Evolutionary conservation across 2,888 invertebrate genomes (phyloP).

Genomic region (Caenorhabditis sp.): DNA sequence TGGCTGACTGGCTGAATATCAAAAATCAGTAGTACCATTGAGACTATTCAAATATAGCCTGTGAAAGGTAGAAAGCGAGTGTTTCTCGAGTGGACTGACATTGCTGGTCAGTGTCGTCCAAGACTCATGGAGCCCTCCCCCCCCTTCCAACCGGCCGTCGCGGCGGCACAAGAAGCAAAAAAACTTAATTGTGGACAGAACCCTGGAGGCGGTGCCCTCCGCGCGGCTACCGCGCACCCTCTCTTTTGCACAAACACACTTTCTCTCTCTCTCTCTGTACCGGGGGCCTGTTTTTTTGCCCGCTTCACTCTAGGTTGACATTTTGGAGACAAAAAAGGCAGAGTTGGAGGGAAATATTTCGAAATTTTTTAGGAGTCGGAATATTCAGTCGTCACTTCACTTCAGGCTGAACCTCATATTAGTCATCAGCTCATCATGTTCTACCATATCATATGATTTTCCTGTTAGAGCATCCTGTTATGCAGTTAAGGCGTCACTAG

Average conservation of each 20-base stretch:
- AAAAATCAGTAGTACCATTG: conserved; percentile 22
- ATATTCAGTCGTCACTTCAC: neutral
- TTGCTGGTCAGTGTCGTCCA: conserved; percentile 47
- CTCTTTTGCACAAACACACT: conserved; percentile 33
- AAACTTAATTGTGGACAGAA: conserved; percentile 62
- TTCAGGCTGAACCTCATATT: neutral
- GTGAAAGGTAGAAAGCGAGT: conserved; percentile 15
- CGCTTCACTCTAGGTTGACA: conserved; percentile 55
- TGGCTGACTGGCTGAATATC: no score
- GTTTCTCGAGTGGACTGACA: conserved; percentile 53
- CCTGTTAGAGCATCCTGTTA: conserved; percentile 12
- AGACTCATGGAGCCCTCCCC: conserved; percentile 60
- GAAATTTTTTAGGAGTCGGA: conserved; percentile 11
- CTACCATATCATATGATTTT: neutral
- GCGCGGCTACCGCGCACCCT: conserved; percentile 57
- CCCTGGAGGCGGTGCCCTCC: conserved; percentile 62
- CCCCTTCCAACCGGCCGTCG: conserved; percentile 53
- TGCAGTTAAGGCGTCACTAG: conserved; percentile 21
- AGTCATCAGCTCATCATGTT: neutral
- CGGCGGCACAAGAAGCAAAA: conserved; percentile 51
- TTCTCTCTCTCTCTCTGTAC: conserved; percentile 42
- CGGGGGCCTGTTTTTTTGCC: conserved; percentile 49
- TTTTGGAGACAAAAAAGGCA: conserved; percentile 39
- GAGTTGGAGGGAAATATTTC: conserved; percentile 48
- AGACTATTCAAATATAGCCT: conserved; percentile 14